Evolutionary conservation across 2,113 vertebrate genomes (phyloP).

Genomic region (Phalacrocorax brasilianus): DNA sequence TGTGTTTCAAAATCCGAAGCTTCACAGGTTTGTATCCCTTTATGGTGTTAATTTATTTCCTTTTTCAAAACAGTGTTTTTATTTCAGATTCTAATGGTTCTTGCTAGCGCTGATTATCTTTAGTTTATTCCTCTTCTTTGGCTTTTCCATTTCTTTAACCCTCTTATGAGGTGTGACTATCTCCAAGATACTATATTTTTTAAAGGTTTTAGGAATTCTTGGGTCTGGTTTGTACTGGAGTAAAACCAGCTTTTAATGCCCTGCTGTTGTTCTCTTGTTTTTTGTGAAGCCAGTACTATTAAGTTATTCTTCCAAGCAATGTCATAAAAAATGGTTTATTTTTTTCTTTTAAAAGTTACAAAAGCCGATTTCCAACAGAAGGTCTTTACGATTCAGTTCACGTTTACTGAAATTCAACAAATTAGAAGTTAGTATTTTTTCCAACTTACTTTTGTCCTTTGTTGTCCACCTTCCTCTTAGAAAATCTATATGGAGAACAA

Average conservation of each 20-base stretch:
- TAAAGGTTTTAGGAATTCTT: background rate
- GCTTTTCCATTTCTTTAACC: background rate
- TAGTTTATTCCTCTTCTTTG: background rate
- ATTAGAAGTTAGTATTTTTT: background rate
- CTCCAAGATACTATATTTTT: background rate
- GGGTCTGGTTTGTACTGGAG: background rate
- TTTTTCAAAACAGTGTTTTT: background rate
- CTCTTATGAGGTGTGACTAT: background rate
- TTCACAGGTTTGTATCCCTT: background rate
- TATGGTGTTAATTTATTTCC: background rate
- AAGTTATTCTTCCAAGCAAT: background rate
- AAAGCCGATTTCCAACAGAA: background rate
- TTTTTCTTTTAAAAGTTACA: background rate
- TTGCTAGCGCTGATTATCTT: background rate
- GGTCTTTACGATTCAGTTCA: background rate
- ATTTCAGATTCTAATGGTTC: background rate
- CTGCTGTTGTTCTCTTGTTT: background rate
- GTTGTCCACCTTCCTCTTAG: background rate
- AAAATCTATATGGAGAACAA: background rate
- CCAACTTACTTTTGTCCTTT: background rate
- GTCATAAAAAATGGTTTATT: background rate
- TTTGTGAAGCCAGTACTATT: background rate
- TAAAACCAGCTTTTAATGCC: background rate
- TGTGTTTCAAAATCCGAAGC: background rate
- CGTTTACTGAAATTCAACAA: background rate